Conservation (phyloP, 2,113 vertebrate genomes). For the Malurus cyaneus region DNA sequence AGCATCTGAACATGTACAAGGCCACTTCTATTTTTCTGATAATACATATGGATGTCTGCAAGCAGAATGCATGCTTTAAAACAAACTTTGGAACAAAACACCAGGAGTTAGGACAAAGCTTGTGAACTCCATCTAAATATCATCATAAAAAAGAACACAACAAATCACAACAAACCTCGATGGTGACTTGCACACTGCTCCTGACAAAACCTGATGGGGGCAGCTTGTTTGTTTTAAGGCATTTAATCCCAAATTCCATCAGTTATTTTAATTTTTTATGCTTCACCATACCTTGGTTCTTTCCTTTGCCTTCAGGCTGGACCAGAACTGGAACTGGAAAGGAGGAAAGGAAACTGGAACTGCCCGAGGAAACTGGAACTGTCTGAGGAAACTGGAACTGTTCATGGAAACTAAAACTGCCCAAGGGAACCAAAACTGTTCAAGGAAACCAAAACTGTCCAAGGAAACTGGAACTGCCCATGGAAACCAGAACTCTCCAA, state of each 20-base stretch:
- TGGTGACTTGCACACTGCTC: rapidly evolving
- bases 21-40: neutral
- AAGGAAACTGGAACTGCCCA: neutral
- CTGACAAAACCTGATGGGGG: neutral
- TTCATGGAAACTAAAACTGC: neutral
- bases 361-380: neutral
- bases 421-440: too few species aligned
- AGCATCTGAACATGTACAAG: neutral
- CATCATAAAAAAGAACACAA: neutral
- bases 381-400: neutral
- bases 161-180: neutral
- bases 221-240: neutral
- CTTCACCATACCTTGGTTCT: neutral
- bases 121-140: neutral
- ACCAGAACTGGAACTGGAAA: too few species aligned
- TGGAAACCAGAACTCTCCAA: neutral
- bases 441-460: neutral
- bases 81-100: neutral
- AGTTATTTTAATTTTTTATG: neutral
- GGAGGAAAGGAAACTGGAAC: neutral
- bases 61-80: neutral
- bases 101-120: neutral
- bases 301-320: neutral
- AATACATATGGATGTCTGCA: neutral
- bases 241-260: neutral